These are phyloP conservation scores for Heliconius aoede DNA, from an alignment of 2,888 invertebrate genomes.

Conservation along the genomic window DNA sequence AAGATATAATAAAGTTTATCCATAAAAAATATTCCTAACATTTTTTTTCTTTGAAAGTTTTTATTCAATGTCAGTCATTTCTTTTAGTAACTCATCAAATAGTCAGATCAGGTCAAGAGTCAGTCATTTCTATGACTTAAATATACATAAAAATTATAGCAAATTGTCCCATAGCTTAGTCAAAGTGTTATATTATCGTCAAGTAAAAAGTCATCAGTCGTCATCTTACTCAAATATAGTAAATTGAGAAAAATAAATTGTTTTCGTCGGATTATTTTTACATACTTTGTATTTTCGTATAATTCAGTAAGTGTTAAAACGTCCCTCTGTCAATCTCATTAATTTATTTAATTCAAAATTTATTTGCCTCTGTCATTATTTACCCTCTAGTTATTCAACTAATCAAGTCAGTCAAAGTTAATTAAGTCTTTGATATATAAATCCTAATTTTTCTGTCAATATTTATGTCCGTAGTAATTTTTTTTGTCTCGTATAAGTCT, in stretches of 20 bases:
- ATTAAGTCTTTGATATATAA: neutral
- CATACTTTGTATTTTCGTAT: neutral
- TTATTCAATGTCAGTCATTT: neutral
- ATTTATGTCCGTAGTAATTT: neutral
- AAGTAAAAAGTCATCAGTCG: neutral
- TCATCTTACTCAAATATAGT: neutral
- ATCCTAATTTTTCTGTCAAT: too few species aligned
- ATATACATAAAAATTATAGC: neutral
- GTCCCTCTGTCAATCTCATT: neutral
- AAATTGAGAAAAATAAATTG: neutral
- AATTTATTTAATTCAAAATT: neutral
- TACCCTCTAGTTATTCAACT: neutral
- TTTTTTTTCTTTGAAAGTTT: neutral
- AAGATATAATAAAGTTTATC: neutral
- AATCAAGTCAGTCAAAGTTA: neutral
- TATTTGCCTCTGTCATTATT: neutral
- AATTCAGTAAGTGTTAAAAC: neutral
- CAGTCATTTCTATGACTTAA: neutral
- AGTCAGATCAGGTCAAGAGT: neutral
- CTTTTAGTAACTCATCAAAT: slow-evolving; percentile 7
- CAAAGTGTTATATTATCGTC: neutral
- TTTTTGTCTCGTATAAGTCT: neutral
- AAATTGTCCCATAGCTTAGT: neutral
- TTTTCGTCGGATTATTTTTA: neutral
- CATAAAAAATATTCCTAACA: neutral